Conservation (phyloP, 2,797 vertebrate species). For the Falco cherrug region DNA sequence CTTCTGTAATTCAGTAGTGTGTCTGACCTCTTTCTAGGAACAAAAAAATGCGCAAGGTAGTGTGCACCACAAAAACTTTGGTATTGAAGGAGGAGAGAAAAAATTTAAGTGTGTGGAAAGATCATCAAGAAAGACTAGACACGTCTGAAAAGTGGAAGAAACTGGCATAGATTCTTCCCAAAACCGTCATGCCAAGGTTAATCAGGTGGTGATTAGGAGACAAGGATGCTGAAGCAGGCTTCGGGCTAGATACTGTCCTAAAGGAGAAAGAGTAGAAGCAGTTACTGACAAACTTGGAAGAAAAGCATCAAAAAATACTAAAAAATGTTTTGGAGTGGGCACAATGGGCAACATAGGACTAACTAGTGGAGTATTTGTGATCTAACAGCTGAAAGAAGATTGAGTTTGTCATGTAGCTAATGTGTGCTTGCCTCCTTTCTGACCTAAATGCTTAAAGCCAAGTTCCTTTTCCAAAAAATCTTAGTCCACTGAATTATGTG, state of each 20-base stretch:
- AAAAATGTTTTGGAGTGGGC: neutral
- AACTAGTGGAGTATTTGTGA: neutral
- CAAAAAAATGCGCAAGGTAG: neutral
- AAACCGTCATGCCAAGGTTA: neutral
- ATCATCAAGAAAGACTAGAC: neutral
- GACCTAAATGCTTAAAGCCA: neutral
- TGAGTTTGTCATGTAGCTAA: neutral
- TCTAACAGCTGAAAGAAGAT: neutral
- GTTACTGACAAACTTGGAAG: neutral
- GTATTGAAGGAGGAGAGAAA: neutral
- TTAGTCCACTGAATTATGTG: neutral
- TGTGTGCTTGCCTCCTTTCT: neutral
- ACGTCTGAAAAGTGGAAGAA: neutral
- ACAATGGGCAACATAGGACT: neutral
- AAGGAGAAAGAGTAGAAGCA: neutral
- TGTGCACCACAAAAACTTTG: accelerated
- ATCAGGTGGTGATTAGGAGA: neutral
- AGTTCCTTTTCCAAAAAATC: neutral
- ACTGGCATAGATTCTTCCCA: neutral
- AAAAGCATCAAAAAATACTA: neutral
- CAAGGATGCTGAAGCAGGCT: neutral
- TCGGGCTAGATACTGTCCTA: neutral
- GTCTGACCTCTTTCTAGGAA: neutral
- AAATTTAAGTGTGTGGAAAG: neutral
- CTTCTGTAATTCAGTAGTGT: neutral